Evolutionary conservation across 1,140 invertebrate genomes (phyloP), one percentile per base, ranked within the genome.

Genomic region (Chrysopa pallens): DNA sequence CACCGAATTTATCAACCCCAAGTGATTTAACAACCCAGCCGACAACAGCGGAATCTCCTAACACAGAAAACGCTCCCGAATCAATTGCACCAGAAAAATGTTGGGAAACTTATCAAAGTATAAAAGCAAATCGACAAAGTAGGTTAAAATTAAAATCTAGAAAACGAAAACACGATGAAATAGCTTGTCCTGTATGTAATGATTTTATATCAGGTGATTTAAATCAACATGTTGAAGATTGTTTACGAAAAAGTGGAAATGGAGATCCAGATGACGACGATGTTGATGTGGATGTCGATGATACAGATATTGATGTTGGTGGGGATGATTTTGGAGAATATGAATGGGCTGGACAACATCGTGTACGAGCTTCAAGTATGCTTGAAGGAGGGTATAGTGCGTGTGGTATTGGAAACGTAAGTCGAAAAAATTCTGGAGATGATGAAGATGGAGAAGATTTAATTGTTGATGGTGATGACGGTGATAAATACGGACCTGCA

Each of bases 401-500:
- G 15, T 57, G 72, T 13, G 73, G 69, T 8, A 46, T 70, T 43
- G 63, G 73, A 40, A 69, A 72, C 37, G 63, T 68, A 2, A 68
- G 71, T 44, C 70, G 56, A 51, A 67, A 59, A 56, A 54, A 38
- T 31, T 46, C 7, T 42, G 49, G 40, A n/a, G 37, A 40, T 45
- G 59, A 54, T 39, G 66, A 53, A 45, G 57, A 63, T 47, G 31
- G 8, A 4, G 59, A 58, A 42, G 65, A 59, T 46, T 64, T 52
- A 59, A 68, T 65, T 44, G 71, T 65, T 6, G 67, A 65, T 47
- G 72, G 55, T 39, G 84, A 89, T 46, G 87, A 92, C 47, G 81
- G 87, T 46, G 76, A 79, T 28, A 83, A 89, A 29, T 94, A 84
- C 55, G 89, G 88, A 1, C 78, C 80, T 6, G 65, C 83, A 8